Conservation (phyloP, 2,797 vertebrate genomes). For the Galago senegalensis region DNA sequence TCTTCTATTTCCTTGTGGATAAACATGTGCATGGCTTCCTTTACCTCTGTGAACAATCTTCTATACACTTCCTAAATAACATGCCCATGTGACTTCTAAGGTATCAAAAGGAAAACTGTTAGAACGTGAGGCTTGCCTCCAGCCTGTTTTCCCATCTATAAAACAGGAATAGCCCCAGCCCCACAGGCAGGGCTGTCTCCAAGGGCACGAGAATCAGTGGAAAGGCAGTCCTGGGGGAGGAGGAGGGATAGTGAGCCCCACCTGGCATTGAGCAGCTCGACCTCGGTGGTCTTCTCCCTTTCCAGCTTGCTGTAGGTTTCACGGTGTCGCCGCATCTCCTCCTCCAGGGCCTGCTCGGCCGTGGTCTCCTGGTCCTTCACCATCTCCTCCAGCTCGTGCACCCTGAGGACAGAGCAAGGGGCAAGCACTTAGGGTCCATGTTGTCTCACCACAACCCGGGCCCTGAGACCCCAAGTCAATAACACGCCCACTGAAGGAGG, state of each 20-base stretch:
- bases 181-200: not conserved
- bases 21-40: not conserved
- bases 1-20: not conserved
- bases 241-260: slow-evolving; percentile 71
- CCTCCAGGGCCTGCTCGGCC: slow-evolving; percentile 93
- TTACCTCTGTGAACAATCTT: not conserved
- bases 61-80: not conserved
- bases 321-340: slow-evolving; percentile 93
- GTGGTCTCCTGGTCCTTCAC: slow-evolving; percentile 97
- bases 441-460: not conserved
- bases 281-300: slow-evolving; percentile 95
- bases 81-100: not conserved
- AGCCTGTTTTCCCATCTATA: not conserved
- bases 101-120: not conserved
- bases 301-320: slow-evolving; percentile 95
- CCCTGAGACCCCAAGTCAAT: not conserved
- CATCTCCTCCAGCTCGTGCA: slow-evolving; percentile 97
- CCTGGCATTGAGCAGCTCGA: slow-evolving; percentile 95
- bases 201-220: not conserved
- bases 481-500: not conserved
- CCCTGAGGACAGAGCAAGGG: slow-evolving; percentile 87
- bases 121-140: not conserved
- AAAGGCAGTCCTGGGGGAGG: not conserved
- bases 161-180: not conserved
- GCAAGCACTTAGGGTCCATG: not conserved